These are phyloP conservation scores for Drosophila lacteicornis DNA, from an alignment of 1,140 invertebrate genomes.

Conservation along the genomic window DNA sequence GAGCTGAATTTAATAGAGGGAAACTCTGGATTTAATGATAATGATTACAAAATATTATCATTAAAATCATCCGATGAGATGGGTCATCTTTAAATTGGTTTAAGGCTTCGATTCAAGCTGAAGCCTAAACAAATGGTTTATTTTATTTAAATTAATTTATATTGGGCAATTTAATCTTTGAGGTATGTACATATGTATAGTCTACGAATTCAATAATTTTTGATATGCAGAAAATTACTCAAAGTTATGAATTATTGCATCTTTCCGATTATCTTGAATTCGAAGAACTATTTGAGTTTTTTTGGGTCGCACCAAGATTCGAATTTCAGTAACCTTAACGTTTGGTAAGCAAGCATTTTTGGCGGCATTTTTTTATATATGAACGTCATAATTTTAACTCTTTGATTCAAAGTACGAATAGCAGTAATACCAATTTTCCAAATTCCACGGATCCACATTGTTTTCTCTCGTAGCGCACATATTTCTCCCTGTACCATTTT, in stretches of 20 bases:
- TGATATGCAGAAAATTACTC: neutral
- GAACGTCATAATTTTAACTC: slow-evolving; percentile 1
- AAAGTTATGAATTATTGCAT: neutral
- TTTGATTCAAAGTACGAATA: slow-evolving; percentile 1
- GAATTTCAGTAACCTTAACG: neutral
- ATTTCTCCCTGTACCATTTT: slow-evolving; percentile 13
- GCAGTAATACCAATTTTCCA: neutral
- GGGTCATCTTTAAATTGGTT: neutral
- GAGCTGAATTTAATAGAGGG: slow-evolving; percentile 1
- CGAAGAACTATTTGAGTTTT: too few relatives aligned
- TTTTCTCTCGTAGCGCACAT: slow-evolving; percentile 8
- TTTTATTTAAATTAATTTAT: neutral
- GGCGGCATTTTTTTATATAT: neutral
- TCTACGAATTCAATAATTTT: neutral
- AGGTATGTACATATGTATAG: too few relatives aligned
- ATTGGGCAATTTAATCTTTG: neutral
- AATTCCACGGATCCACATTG: slow-evolving; percentile 17
- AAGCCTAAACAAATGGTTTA: neutral
- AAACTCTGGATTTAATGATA: slow-evolving; percentile 1
- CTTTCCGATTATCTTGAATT: too few relatives aligned
- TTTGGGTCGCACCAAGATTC: neutral
- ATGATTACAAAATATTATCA: slow-evolving; percentile 23
- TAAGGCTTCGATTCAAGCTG: neutral
- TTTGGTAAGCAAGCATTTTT: too few relatives aligned
- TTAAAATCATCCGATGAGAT: neutral